These are phyloP conservation scores for Enteromius treurensis DNA, from an alignment of 2,797 vertebrate species.

Conservation along the genomic window DNA sequence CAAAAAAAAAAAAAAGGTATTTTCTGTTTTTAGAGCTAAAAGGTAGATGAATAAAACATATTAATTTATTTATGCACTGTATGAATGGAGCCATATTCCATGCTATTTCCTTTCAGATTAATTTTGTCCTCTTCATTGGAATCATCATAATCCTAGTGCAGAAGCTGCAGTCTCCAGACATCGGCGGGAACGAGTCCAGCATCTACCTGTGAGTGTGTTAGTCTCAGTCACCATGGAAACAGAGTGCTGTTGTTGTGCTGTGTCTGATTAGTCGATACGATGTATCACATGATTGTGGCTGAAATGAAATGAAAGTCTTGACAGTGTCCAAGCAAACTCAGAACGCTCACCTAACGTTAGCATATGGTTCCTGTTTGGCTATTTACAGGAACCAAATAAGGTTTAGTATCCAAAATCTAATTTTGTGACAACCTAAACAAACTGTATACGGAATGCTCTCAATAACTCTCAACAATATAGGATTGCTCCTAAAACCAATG, in stretches of 20 bases:
- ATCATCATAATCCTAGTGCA: constrained; percentile 99
- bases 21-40: not conserved
- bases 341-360: not conserved
- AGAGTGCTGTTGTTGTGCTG: constrained; percentile 6
- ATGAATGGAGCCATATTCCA: not conserved
- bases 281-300: not conserved
- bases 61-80: not conserved
- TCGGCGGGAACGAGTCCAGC: constrained; percentile 96
- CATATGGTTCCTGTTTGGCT: not conserved
- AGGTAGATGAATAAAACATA: not conserved
- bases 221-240: constrained; percentile 55
- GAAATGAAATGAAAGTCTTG: not conserved
- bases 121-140: constrained; percentile 95
- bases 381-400: not conserved
- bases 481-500: not conserved
- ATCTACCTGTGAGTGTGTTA: constrained; percentile 93
- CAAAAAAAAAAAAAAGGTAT: not conserved
- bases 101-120: constrained; percentile 79
- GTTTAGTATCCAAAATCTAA: not conserved
- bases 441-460: not conserved
- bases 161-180: constrained; percentile 97
- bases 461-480: not conserved
- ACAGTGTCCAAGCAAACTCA: not conserved
- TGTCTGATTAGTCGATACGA: constrained; percentile 38
- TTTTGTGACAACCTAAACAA: not conserved